Conservation (phyloP, 2,113 vertebrate species). For the Nasalis larvatus region DNA sequence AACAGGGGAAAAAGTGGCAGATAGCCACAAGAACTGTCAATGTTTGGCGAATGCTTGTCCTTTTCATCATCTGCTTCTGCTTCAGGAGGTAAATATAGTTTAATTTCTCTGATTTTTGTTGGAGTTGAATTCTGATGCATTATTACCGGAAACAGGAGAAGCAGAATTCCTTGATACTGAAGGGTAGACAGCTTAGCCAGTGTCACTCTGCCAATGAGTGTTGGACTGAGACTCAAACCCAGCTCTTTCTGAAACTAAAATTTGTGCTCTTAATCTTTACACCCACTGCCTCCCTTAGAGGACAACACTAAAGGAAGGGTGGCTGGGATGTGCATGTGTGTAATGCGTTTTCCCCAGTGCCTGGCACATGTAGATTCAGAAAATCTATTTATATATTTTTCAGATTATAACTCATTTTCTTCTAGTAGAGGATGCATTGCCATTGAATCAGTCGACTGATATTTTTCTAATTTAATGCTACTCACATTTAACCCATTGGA, state of each 20-base stretch:
- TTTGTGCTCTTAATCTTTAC: neutral
- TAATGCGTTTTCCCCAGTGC: neutral
- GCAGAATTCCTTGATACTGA: neutral
- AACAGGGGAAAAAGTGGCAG: neutral
- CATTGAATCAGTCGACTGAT: neutral
- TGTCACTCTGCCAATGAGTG: neutral
- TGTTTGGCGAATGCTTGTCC: neutral
- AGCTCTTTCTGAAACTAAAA: neutral
- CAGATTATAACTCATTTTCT: neutral
- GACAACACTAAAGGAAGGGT: neutral
- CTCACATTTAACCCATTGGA: neutral
- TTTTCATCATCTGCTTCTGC: neutral
- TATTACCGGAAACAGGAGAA: neutral
- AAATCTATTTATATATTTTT: neutral
- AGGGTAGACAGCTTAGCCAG: neutral
- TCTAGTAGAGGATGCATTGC: neutral
- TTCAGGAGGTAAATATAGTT: neutral
- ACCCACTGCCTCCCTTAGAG: neutral
- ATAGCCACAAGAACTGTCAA: neutral
- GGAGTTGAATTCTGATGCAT: neutral
- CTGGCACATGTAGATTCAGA: neutral
- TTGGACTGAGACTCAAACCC: neutral
- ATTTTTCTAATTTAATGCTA: neutral
- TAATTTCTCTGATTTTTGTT: neutral
- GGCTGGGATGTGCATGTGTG: neutral